These are phyloP conservation scores for Rapana venosa DNA, from an alignment of 2,888 invertebrate species.

Conservation along the genomic window DNA sequence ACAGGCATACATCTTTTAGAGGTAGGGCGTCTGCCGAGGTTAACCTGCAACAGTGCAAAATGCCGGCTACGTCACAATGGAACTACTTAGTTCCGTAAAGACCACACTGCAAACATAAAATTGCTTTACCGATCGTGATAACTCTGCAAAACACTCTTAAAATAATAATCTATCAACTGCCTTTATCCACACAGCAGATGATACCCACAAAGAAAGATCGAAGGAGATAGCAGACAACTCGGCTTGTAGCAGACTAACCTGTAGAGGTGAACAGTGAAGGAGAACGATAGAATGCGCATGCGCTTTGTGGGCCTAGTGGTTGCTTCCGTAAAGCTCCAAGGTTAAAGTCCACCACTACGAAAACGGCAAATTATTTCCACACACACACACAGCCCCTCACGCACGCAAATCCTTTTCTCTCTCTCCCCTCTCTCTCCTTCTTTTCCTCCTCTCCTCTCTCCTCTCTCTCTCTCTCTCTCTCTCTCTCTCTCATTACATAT, in stretches of 20 bases:
- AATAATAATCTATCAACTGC: background rate
- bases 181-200: background rate
- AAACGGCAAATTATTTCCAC: no score
- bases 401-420: no score
- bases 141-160: background rate
- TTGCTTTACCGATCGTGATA: background rate
- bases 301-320: background rate
- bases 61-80: slow-evolving; percentile 17
- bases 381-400: no score
- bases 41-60: slow-evolving; percentile 26
- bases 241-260: background rate
- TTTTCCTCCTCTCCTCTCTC: no score
- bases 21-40: slow-evolving; percentile 15
- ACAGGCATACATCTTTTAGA: slow-evolving; percentile 17
- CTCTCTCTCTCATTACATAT: no score
- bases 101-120: background rate
- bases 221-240: background rate
- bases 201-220: background rate
- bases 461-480: no score
- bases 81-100: slow-evolving; percentile 21
- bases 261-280: slow-evolving; percentile 26
- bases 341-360: no score
- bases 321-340: no score
- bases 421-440: no score
- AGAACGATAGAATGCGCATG: background rate